Conservation (phyloP, 2,888 invertebrate genomes). For the Uropetala carovei region DNA sequence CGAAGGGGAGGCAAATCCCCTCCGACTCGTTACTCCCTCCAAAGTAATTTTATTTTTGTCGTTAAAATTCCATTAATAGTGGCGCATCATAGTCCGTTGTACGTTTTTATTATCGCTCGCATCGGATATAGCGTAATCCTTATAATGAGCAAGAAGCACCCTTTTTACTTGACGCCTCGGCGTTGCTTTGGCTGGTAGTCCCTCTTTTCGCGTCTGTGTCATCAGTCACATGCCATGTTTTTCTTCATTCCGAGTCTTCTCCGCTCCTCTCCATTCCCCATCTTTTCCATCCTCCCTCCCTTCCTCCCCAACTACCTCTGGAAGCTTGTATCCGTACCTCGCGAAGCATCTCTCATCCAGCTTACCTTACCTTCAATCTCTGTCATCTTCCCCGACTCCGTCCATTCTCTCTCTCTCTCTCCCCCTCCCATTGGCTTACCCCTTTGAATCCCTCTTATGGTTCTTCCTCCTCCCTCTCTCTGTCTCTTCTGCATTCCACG, state of each 20-base stretch:
- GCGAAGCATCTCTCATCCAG: constrained; percentile 43
- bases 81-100: not conserved
- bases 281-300: not conserved
- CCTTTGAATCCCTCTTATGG: not conserved
- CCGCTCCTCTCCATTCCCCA: not conserved
- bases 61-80: not conserved
- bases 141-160: not conserved
- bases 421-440: not conserved
- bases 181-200: not conserved
- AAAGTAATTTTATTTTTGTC: not conserved
- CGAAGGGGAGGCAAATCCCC: not conserved
- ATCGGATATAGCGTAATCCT: not conserved
- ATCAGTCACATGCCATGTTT: constrained; percentile 47
- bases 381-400: constrained; percentile 39
- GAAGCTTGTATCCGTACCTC: constrained; percentile 35
- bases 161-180: not conserved
- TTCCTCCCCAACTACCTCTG: not conserved
- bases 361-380: constrained; percentile 61
- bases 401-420: not conserved
- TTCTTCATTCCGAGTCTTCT: constrained; percentile 19
- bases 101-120: not conserved
- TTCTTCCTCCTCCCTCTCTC: not conserved
- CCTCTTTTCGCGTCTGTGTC: not conserved
- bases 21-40: not conserved
- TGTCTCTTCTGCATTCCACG: not conserved